A percentile compares a stretch with the other conserved stretches of the same genome.
Conservation (phyloP, 2,113 vertebrate genomes). For the Alces alces region DNA sequence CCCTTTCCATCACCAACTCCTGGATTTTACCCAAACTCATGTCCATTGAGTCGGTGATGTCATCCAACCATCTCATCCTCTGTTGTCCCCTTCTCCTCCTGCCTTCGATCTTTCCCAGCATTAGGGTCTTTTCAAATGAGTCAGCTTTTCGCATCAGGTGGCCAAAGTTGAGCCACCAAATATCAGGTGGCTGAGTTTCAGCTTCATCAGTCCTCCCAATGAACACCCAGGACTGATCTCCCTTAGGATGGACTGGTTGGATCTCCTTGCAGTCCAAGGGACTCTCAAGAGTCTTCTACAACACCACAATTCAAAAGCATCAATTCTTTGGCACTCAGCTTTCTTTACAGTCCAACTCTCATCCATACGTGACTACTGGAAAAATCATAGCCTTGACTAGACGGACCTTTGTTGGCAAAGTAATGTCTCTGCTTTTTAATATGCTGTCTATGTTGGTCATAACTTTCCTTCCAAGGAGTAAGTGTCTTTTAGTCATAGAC, state of each 20-base stretch:
- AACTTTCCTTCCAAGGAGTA: background rate
- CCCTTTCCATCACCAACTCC: background rate
- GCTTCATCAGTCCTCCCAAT: background rate
- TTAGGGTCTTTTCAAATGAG: background rate
- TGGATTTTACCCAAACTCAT: background rate
- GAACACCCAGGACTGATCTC: background rate
- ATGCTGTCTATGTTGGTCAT: background rate
- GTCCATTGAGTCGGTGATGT: background rate
- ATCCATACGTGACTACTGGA: background rate
- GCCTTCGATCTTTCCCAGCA: background rate
- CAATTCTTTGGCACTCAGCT: accelerated
- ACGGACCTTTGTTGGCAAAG: background rate
- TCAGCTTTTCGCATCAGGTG: background rate
- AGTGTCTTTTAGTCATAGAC: background rate
- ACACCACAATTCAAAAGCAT: background rate
- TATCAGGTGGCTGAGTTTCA: background rate
- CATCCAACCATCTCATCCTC: background rate
- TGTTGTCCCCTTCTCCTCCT: background rate
- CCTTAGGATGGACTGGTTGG: background rate
- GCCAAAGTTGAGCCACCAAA: background rate
- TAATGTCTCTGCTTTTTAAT: background rate
- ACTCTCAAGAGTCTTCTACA: background rate
- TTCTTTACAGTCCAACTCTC: background rate
- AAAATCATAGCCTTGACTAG: background rate
- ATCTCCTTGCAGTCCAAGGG: background rate